These are phyloP conservation scores for Thunnus maccoyii DNA, from an alignment of 2,113 vertebrate genomes.

Conservation along the genomic window DNA sequence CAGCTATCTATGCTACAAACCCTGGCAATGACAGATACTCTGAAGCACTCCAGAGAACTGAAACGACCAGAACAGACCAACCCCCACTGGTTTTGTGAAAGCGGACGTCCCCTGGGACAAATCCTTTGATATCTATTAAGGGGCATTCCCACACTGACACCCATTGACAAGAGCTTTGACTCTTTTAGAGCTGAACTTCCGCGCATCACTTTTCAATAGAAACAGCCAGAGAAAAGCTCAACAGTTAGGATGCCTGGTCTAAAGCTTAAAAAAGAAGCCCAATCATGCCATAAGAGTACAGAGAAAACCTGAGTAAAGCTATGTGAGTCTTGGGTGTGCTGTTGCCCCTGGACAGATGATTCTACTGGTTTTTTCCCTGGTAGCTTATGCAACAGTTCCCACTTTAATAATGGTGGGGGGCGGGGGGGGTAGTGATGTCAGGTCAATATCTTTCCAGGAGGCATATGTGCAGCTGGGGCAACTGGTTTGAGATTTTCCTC, in stretches of 20 bases:
- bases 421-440: slow-evolving; percentile 18
- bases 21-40: slow-evolving; percentile 24
- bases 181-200: slow-evolving; percentile 44
- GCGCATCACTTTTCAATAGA: slow-evolving; percentile 40
- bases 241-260: slow-evolving; percentile 22
- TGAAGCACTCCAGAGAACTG: slow-evolving; percentile 23
- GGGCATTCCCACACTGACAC: slow-evolving; percentile 43
- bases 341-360: slow-evolving; percentile 39
- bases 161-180: slow-evolving; percentile 45
- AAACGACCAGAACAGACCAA: slow-evolving; percentile 31
- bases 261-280: slow-evolving; percentile 25
- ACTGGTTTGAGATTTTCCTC: slow-evolving; percentile 30
- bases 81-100: slow-evolving; percentile 54
- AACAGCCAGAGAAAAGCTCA: slow-evolving; percentile 45
- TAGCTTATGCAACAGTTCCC: slow-evolving; percentile 62
- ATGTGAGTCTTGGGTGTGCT: slow-evolving; percentile 18
- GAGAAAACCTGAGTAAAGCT: neutral
- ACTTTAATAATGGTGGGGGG: slow-evolving; percentile 46
- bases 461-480: slow-evolving; percentile 47
- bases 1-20: slow-evolving; percentile 14
- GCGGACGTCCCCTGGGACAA: slow-evolving; percentile 36
- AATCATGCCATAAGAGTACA: neutral
- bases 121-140: slow-evolving; percentile 61
- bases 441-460: slow-evolving; percentile 46
- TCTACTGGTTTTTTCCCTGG: slow-evolving; percentile 41